phyloP scores from a whole-genome alignment of 2,888 invertebrate genomes.

The Agonopterix alstromeriana region DNA sequence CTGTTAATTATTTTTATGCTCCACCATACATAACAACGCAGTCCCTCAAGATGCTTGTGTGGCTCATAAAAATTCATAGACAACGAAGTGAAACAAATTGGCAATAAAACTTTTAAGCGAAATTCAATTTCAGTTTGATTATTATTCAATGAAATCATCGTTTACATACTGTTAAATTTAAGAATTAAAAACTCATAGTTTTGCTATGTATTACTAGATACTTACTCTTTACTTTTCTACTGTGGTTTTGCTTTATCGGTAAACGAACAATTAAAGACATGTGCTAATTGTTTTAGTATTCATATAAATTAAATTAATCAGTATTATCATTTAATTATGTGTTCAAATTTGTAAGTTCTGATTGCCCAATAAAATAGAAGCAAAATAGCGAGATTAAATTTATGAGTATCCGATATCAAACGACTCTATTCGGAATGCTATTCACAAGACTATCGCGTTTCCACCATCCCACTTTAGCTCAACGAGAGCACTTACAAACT shows the following conservation, averaged over 20 bases:
- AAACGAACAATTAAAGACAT: too few relatives aligned
- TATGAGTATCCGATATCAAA: constrained; percentile 45
- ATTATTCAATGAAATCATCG: not conserved
- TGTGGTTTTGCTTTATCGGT: too few relatives aligned
- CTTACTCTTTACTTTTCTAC: too few relatives aligned
- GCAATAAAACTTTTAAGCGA: constrained; percentile 35
- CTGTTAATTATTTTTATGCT: constrained; percentile 73
- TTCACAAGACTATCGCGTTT: constrained; percentile 59
- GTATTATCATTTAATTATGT: too few relatives aligned
- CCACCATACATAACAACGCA: constrained; percentile 50
- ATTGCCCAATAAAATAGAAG: too few relatives aligned
- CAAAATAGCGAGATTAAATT: constrained; percentile 20
- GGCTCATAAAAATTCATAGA: constrained; percentile 66
- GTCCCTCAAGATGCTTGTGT: constrained; percentile 51
- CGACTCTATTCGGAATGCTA: constrained; percentile 35
- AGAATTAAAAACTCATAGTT: too few relatives aligned
- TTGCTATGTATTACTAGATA: too few relatives aligned
- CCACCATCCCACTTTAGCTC: constrained; percentile 42
- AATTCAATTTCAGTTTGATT: constrained; percentile 27
- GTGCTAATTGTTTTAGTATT: too few relatives aligned
- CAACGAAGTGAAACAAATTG: constrained; percentile 47
- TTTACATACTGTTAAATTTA: too few relatives aligned
- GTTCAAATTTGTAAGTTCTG: too few relatives aligned
- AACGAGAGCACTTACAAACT: constrained; percentile 46
- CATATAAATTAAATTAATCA: too few relatives aligned